Base-by-base conservation (phyloP, 2,113 vertebrate species). In the Bos javanicus region DNA sequence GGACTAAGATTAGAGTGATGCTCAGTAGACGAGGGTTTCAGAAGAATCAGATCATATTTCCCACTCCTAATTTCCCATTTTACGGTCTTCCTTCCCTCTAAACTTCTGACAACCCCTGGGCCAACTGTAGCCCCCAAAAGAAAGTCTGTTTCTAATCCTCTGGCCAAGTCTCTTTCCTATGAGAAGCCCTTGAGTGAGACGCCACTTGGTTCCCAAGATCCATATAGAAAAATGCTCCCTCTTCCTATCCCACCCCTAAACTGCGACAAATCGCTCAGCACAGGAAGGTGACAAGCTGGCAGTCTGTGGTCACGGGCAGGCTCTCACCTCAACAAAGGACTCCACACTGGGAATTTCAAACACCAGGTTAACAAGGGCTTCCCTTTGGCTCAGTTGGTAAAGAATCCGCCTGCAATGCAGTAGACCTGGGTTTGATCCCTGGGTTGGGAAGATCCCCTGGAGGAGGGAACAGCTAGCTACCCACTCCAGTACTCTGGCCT, bases 271-370 rank as follows among this genome's bases (percentile, higher is more conserved):
- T 2, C 2, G 9, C 16, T 74, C 62, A 81, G 76, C 48, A 11
- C 1, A 39, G n/a, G 15, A 36, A 64, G 64, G 43, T 16, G 64
- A 39, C 64, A 23, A 30, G 16, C 10, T 2, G 21, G 9, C 26
- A 3, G 1, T 8, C 48, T 36, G 23, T 1, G 30, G 12, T 16
- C 64, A 30, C 0, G 0, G 43, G 36, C 16, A 17, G 25, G 9
- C 7, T 14, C 12, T 39, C 9, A 26, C 3, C 21, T n/a, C 60
- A 16, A 4, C 52, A 2, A 28, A 28, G 26, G 43, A 7, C 33
- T 36, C 54, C 13, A 1, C 0, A 5, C 10, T 33, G 26, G 74
- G 21, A 80, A 46, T 21, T 33, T 67, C 59, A 10, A 16, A n/a
- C 19, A 28, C 84, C 64, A 83, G 17, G 25, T 52, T 16, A 46